These are phyloP conservation scores for Smittia aterrima DNA, from an alignment of 2,888 invertebrate species.

Conservation along the genomic window DNA sequence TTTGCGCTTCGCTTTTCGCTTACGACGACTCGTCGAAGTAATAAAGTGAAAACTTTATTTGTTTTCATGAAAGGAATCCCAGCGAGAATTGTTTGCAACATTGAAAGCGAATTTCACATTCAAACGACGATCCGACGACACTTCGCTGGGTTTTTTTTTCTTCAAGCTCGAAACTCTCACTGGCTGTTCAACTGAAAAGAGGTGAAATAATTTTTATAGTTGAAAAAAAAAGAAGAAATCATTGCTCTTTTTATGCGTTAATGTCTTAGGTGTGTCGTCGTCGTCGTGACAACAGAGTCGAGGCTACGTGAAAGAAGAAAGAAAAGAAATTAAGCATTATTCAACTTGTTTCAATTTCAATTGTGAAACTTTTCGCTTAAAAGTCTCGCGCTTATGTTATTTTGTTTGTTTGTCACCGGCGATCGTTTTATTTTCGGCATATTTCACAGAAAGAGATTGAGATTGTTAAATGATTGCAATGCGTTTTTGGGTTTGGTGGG, in stretches of 20 bases:
- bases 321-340: slow-evolving; percentile 2
- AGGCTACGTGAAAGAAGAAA: background rate
- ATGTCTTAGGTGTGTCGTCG: background rate
- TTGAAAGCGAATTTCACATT: background rate
- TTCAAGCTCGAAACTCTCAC: background rate
- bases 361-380: background rate
- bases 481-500: background rate
- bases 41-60: background rate
- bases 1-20: no score
- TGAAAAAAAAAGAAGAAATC: background rate
- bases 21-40: background rate
- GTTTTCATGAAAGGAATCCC: background rate
- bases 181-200: background rate
- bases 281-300: slow-evolving; percentile 1
- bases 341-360: background rate
- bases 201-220: slow-evolving; percentile 11
- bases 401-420: background rate
- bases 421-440: background rate
- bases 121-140: background rate
- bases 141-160: background rate
- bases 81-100: background rate
- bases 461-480: background rate
- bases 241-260: slow-evolving; percentile 12
- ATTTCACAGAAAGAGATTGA: slow-evolving; percentile 1
- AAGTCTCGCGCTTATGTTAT: background rate